These are phyloP conservation scores for Oenanthe oenanthe DNA, from an alignment of 2,113 vertebrate genomes.

Conservation along the genomic window DNA sequence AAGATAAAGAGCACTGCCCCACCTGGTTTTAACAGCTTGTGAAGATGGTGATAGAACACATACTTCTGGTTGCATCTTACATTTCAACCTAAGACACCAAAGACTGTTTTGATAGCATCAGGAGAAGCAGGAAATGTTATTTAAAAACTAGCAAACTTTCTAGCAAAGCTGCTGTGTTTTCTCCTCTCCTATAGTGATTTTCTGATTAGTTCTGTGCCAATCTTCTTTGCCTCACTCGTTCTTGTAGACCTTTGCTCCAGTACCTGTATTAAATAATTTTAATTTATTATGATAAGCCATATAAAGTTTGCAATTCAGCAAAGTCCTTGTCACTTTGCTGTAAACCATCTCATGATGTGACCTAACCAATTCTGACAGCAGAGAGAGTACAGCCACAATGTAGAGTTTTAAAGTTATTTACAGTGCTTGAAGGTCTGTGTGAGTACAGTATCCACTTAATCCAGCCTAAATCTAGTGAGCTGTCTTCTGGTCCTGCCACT, in stretches of 20 bases:
- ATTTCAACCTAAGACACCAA: background rate
- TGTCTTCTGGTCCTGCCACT: slow-evolving; percentile 38
- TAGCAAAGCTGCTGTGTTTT: background rate
- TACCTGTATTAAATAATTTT: slow-evolving; percentile 17
- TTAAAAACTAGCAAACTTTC: background rate
- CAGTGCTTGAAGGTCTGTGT: slow-evolving; percentile 45
- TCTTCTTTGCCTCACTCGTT: background rate
- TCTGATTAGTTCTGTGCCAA: background rate
- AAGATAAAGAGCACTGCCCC: background rate
- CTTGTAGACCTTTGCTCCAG: background rate
- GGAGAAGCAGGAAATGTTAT: background rate
- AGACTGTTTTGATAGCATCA: background rate
- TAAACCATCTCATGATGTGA: slow-evolving; percentile 18
- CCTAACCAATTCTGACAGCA: slow-evolving; percentile 65
- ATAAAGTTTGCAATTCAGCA: slow-evolving; percentile 24
- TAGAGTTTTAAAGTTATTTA: slow-evolving; percentile 67
- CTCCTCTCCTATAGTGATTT: background rate
- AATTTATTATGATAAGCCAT: slow-evolving; percentile 47
- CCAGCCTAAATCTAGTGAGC: slow-evolving; percentile 42
- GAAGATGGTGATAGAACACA: background rate
- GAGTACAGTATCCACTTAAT: slow-evolving; percentile 60
- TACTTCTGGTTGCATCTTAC: background rate
- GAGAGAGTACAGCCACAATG: slow-evolving; percentile 33
- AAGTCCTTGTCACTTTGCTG: slow-evolving; percentile 64
- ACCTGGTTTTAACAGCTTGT: background rate